Evolutionary conservation across 2,888 invertebrate species (phyloP).

Genomic region (Oscheius myriophilus): DNA sequence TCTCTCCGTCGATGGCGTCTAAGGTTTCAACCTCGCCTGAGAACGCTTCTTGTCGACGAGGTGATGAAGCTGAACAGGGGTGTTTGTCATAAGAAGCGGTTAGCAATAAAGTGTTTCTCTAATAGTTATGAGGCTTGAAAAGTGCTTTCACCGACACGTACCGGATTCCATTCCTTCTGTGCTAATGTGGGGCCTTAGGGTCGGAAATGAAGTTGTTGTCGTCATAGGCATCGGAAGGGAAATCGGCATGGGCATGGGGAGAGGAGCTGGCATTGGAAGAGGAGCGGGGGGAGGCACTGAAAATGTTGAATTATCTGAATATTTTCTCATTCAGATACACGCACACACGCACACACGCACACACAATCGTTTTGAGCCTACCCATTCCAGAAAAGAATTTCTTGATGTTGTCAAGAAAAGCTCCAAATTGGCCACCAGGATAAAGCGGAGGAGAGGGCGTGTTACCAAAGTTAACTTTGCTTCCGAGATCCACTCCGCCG

Average conservation of each 20-base stretch:
- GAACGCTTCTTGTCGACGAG: neutral
- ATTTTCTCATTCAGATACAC: neutral
- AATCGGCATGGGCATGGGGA: neutral
- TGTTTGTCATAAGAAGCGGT: neutral
- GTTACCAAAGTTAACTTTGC: constrained; percentile 34
- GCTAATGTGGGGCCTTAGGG: constrained; percentile 12
- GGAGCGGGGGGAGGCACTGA: constrained; percentile 25
- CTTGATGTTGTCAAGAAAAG: constrained; percentile 47
- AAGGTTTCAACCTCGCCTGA: constrained; percentile 19
- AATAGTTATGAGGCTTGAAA: neutral
- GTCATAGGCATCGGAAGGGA: neutral
- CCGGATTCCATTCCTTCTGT: constrained; percentile 21
- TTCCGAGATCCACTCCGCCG: constrained; percentile 44
- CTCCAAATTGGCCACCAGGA: constrained; percentile 50
- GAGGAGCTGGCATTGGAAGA: constrained; percentile 11
- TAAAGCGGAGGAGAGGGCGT: constrained; percentile 42
- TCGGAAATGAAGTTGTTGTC: constrained; percentile 7
- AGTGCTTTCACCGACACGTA: too few species aligned
- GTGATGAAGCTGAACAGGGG: neutral
- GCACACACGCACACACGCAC: neutral
- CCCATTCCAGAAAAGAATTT: constrained; percentile 46
- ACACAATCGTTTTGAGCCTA: neutral
- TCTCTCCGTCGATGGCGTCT: constrained; percentile 10
- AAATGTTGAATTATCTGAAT: too few species aligned
- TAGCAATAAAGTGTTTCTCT: neutral